These are phyloP conservation scores for Celastrina argiolus DNA, from an alignment of 2,888 invertebrate genomes.

Conservation along the genomic window DNA sequence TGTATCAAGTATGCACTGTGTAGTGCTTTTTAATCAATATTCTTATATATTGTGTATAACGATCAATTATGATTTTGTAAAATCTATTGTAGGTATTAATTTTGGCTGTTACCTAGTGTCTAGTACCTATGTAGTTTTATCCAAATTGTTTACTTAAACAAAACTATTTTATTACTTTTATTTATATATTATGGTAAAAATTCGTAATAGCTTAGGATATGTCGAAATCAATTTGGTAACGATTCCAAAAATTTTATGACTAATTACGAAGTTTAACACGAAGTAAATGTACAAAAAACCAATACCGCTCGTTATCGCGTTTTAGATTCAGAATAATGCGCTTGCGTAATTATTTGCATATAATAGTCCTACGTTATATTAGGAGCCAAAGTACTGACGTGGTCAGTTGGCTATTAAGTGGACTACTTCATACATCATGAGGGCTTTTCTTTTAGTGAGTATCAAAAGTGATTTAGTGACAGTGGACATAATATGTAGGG, in stretches of 20 bases:
- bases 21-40: too few species aligned
- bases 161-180: too few species aligned
- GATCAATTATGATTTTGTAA: too few species aligned
- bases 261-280: not conserved
- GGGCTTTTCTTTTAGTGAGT: slow-evolving; percentile 51
- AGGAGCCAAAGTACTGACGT: slow-evolving; percentile 35
- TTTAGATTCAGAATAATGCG: slow-evolving; percentile 45
- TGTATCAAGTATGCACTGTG: too few species aligned
- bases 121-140: too few species aligned
- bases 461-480: slow-evolving; percentile 16
- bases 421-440: slow-evolving; percentile 44
- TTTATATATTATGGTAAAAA: not conserved
- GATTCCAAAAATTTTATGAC: not conserved
- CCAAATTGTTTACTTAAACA: too few species aligned
- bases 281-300: not conserved
- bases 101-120: too few species aligned
- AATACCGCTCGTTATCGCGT: slow-evolving; percentile 12
- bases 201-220: not conserved
- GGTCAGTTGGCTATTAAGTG: slow-evolving; percentile 39
- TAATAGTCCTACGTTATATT: slow-evolving; percentile 45
- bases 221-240: not conserved
- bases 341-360: slow-evolving; percentile 40
- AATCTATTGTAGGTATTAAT: too few species aligned
- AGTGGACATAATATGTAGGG: not conserved
- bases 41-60: too few species aligned